These are phyloP conservation scores for Temnopleurus reevesii DNA, from an alignment of 53 echinoderm and acorn worm genomes.

Conservation along the genomic window DNA sequence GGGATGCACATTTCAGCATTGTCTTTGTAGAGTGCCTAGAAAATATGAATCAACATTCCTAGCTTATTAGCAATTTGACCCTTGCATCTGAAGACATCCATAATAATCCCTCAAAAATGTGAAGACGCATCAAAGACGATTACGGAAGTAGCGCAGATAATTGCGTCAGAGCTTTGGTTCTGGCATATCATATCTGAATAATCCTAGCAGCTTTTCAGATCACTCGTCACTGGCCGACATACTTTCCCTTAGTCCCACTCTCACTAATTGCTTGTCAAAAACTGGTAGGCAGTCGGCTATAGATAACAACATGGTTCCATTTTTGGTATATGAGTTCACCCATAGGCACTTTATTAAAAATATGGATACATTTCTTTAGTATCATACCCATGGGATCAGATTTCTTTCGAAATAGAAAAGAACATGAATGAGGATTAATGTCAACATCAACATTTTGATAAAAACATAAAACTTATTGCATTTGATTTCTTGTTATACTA, in stretches of 20 bases:
- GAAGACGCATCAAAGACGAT: neutral
- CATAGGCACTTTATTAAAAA: neutral
- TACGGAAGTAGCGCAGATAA: neutral
- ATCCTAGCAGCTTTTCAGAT: slow-evolving; percentile 35
- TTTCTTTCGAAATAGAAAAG: no score
- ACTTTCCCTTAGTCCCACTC: slow-evolving; percentile 51
- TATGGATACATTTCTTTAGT: neutral
- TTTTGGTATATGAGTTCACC: neutral
- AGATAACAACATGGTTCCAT: neutral
- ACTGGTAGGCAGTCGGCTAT: neutral
- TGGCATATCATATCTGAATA: slow-evolving; percentile 31
- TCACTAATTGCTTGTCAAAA: slow-evolving; percentile 47
- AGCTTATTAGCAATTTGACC: neutral
- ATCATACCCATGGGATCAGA: neutral
- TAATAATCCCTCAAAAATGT: neutral
- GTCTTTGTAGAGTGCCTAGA: neutral
- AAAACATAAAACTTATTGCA: neutral
- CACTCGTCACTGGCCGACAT: slow-evolving; percentile 39
- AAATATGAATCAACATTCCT: neutral
- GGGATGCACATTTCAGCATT: neutral
- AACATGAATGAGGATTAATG: neutral
- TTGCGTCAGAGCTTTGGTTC: slow-evolving; percentile 6
- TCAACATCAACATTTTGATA: neutral
- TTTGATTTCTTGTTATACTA: neutral
- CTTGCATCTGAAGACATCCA: neutral